phyloP scores from a whole-genome alignment of 2,888 invertebrate species.

The Ecliptopera silaceata region DNA sequence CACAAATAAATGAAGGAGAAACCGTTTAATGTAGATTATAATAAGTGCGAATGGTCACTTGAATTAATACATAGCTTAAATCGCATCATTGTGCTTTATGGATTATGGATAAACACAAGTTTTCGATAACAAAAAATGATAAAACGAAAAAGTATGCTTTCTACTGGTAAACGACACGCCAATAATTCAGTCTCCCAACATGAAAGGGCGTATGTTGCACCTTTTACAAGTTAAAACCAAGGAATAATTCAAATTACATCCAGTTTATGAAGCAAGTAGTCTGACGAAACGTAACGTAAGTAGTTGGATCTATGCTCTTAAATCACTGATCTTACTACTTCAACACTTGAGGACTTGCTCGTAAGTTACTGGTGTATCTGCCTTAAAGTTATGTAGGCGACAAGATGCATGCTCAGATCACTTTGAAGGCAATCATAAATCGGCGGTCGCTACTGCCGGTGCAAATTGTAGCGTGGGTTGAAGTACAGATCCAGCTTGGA shows the following conservation, averaged over 20 bases:
- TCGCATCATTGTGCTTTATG: too few relatives aligned
- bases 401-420: slow-evolving; percentile 45
- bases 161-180: background rate
- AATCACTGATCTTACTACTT: too few relatives aligned
- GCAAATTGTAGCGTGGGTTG: slow-evolving; percentile 52
- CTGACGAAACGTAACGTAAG: too few relatives aligned
- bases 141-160: slow-evolving; percentile 21
- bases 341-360: too few relatives aligned
- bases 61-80: too few relatives aligned
- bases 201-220: background rate
- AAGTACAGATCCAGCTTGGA: slow-evolving; percentile 19
- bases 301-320: too few relatives aligned
- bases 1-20: too few relatives aligned
- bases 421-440: slow-evolving; percentile 61
- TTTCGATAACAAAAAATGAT: slow-evolving; percentile 22
- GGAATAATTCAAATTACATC: too few relatives aligned
- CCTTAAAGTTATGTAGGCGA: slow-evolving; percentile 3
- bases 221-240: too few relatives aligned
- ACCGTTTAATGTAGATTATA: too few relatives aligned
- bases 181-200: slow-evolving; percentile 1
- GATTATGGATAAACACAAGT: slow-evolving; percentile 24
- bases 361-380: background rate
- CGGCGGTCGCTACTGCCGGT: slow-evolving; percentile 43
- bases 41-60: too few relatives aligned
- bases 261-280: too few relatives aligned